Conservation (phyloP, 2,797 vertebrate genomes). For the Myotis pilosus region DNA sequence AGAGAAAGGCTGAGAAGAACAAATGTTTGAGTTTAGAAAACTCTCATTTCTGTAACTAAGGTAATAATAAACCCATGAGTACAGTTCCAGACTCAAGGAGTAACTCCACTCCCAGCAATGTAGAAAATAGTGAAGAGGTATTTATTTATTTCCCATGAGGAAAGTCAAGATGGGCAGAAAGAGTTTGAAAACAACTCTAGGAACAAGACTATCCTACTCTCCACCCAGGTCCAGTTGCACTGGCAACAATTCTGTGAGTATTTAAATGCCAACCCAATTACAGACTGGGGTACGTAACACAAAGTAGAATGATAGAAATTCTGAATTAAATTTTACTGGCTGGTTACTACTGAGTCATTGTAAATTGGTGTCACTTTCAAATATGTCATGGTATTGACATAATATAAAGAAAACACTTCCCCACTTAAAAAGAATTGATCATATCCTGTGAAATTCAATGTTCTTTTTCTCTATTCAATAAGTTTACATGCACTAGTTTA, state of each 20-base stretch:
- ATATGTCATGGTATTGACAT: neutral
- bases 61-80: neutral
- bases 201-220: rapidly evolving
- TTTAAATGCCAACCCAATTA: neutral
- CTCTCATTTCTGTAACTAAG: neutral
- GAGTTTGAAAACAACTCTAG: neutral
- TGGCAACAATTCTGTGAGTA: neutral
- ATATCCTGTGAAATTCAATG: neutral
- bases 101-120: rapidly evolving
- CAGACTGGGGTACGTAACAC: neutral
- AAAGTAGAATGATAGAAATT: neutral
- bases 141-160: neutral
- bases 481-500: neutral
- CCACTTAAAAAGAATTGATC: neutral
- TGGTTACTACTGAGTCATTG: neutral
- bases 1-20: neutral
- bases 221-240: rapidly evolving
- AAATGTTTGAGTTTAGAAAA: neutral
- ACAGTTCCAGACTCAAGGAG: neutral
- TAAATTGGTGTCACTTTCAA: neutral
- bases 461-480: neutral
- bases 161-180: neutral
- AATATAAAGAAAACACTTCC: neutral
- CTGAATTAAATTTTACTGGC: neutral
- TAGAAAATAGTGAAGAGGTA: neutral